Conservation (phyloP, 2,888 invertebrate genomes). For the Ophion slaviceki region DNA sequence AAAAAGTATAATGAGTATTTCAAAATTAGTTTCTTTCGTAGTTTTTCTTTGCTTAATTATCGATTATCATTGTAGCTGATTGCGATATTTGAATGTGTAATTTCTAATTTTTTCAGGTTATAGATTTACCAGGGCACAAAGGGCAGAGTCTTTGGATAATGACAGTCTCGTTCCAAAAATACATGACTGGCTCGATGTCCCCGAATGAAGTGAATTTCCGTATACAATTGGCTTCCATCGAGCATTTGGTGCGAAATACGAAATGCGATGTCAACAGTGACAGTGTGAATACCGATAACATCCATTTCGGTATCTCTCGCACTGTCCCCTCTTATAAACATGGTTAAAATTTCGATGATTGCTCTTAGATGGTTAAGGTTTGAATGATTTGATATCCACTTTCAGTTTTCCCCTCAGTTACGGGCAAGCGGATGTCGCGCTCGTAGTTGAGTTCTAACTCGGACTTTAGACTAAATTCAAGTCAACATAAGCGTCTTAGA, state of each 20-base stretch:
- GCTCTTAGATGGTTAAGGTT: background rate
- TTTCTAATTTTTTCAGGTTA: slow-evolving; percentile 70
- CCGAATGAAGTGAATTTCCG: slow-evolving; percentile 88
- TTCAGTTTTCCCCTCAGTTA: background rate
- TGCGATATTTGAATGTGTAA: background rate
- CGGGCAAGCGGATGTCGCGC: background rate
- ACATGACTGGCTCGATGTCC: slow-evolving; percentile 76
- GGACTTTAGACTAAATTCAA: background rate
- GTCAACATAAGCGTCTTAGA: background rate
- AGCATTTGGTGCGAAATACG: slow-evolving; percentile 85
- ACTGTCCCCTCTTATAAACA: background rate
- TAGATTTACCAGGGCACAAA: slow-evolving; percentile 61
- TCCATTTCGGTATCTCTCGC: slow-evolving; percentile 7
- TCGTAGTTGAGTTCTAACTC: background rate
- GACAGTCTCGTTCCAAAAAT: slow-evolving; percentile 77
- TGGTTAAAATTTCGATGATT: background rate
- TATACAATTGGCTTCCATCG: slow-evolving; percentile 87
- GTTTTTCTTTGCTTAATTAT: background rate
- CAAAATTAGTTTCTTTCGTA: too few relatives aligned
- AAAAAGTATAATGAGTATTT: too few relatives aligned
- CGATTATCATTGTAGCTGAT: background rate
- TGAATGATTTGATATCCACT: background rate
- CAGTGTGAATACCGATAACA: slow-evolving; percentile 47
- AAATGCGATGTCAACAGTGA: slow-evolving; percentile 83
- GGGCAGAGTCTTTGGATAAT: slow-evolving; percentile 78